A percentile compares a stretch with the other conserved stretches of the same genome.
Evolutionary conservation across 1,140 invertebrate species (phyloP).

Genomic region (Caenorhabditis elegans): WBcel235 BX284606.5:590501-591000

Average conservation of each 20-base stretch:
- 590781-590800: neutral
- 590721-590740: neutral
- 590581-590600: no score
- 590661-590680: neutral
- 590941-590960: no score
- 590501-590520: no score
- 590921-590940: neutral
- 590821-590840: neutral
- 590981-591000: no score
- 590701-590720: neutral
- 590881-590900: slow-evolving; percentile 28
- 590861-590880: neutral
- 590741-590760: neutral
- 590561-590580: no score
- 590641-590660: neutral
- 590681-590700: neutral
- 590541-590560: no score
- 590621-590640: neutral
- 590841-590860: neutral
- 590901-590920: neutral
- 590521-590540: no score
- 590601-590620: neutral
- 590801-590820: slow-evolving; percentile 1
- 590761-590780: neutral
- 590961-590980: no score